phyloP scores from a whole-genome alignment of 53 echinoderm and acorn worm genomes.

The Arbacia lixula region DNA sequence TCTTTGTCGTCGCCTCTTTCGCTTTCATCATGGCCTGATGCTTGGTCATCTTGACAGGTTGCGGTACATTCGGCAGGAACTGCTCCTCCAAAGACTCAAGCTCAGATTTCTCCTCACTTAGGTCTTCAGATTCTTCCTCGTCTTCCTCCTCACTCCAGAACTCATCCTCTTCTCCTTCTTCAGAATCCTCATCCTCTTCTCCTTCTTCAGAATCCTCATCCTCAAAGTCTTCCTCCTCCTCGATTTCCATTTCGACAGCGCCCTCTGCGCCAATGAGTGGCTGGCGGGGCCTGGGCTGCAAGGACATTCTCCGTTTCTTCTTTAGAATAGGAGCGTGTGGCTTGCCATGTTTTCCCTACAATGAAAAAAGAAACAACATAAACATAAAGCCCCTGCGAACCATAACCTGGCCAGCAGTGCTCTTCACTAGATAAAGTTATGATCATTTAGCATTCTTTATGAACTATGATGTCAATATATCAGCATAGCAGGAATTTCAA shows the following conservation, averaged over 20 bases:
- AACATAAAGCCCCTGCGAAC: too few species aligned
- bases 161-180: slow-evolving; percentile 4
- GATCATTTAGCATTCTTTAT: too few species aligned
- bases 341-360: background rate
- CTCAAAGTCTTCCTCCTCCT: slow-evolving; percentile 15
- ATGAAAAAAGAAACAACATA: too few species aligned
- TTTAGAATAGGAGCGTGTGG: background rate
- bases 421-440: too few species aligned
- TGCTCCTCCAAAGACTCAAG: background rate
- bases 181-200: slow-evolving; percentile 18
- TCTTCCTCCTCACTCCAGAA: background rate
- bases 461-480: too few species aligned
- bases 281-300: slow-evolving; percentile 42
- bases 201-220: background rate
- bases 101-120: background rate
- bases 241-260: slow-evolving; percentile 8
- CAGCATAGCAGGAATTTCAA: too few species aligned
- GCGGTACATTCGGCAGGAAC: too few species aligned
- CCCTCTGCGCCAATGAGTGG: background rate
- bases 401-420: too few species aligned
- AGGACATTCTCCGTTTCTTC: slow-evolving; percentile 37
- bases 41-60: slow-evolving; percentile 10
- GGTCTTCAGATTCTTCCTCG: background rate
- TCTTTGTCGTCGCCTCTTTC: slow-evolving; percentile 55
- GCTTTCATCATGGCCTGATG: slow-evolving; percentile 76